These are phyloP conservation scores for Tupiocoris notatus DNA, from an alignment of 2,888 invertebrate species.

Conservation along the genomic window DNA sequence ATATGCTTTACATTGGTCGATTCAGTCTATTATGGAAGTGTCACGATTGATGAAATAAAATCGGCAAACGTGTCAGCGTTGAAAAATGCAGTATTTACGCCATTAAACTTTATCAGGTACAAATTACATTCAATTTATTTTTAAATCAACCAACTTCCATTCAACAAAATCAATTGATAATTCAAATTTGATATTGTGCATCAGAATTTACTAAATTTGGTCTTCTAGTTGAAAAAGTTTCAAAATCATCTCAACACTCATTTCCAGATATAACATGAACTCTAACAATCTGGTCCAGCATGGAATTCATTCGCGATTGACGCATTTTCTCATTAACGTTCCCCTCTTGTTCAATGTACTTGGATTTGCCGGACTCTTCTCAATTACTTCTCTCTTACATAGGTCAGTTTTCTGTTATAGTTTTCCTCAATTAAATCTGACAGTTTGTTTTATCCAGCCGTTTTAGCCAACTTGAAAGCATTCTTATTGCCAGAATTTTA, in stretches of 20 bases:
- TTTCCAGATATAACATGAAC: slow-evolving; percentile 68
- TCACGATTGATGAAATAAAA: slow-evolving; percentile 72
- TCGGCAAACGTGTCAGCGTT: slow-evolving; percentile 64
- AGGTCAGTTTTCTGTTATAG: slow-evolving; percentile 59
- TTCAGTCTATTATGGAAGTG: slow-evolving; percentile 76
- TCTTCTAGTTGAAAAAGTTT: too few species aligned
- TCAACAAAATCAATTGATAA: not conserved
- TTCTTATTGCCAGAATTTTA: too few species aligned
- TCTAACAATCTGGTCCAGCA: slow-evolving; percentile 74
- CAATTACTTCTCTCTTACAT: slow-evolving; percentile 60
- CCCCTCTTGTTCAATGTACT: slow-evolving; percentile 81
- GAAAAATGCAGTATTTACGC: slow-evolving; percentile 82
- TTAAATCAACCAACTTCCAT: too few species aligned
- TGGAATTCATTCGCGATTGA: slow-evolving; percentile 80
- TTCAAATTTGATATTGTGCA: not conserved
- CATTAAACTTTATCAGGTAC: slow-evolving; percentile 79
- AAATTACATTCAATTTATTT: too few species aligned
- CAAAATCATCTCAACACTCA: not conserved
- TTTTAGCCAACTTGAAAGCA: too few species aligned
- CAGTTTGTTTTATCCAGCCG: too few species aligned
- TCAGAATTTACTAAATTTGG: not conserved
- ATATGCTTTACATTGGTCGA: slow-evolving; percentile 69
- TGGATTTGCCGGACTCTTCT: slow-evolving; percentile 65
- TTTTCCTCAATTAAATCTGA: too few species aligned
- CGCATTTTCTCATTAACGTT: slow-evolving; percentile 78